These are phyloP conservation scores for Cranoglanis bouderius DNA, from an alignment of 2,113 vertebrate species.

Conservation along the genomic window DNA sequence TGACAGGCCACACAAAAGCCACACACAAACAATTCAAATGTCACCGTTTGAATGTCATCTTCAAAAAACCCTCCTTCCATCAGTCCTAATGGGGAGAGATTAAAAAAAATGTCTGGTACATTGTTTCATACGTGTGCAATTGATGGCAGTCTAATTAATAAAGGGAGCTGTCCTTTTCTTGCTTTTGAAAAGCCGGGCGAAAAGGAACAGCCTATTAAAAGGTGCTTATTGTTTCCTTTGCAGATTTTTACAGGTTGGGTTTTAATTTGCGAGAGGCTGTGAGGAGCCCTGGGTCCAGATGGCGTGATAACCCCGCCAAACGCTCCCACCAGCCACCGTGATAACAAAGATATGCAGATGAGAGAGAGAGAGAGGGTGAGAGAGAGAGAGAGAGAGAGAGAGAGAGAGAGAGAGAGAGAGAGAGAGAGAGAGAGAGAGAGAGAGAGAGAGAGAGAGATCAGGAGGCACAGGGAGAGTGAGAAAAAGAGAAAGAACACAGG, in stretches of 20 bases:
- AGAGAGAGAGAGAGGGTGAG: constrained; percentile 66
- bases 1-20: constrained; percentile 71
- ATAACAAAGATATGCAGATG: constrained; percentile 99
- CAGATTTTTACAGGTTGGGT: constrained; percentile 97
- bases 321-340: constrained; percentile 84
- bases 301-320: constrained; percentile 89
- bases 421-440: constrained; percentile 72
- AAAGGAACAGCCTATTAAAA: constrained; percentile 97
- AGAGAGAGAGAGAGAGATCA: constrained; percentile 59
- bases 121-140: constrained; percentile 97
- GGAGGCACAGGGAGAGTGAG: constrained; percentile 64
- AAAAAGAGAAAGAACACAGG: constrained; percentile 71
- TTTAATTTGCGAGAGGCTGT: constrained; percentile 97
- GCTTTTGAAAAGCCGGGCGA: constrained; percentile 87
- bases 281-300: constrained; percentile 92
- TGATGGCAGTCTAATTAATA: constrained; percentile 99
- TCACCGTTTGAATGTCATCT: constrained; percentile 99
- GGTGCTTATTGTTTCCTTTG: constrained; percentile 96
- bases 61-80: constrained; percentile 95
- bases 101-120: constrained; percentile 84
- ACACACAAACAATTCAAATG: constrained; percentile 98
- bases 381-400: constrained; percentile 58
- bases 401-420: constrained; percentile 64
- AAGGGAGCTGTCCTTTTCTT: constrained; percentile 80
- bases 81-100: constrained; percentile 79